Base-by-base conservation (phyloP, 1,140 invertebrate genomes). In the Belonocnema kinseyi region DNA sequence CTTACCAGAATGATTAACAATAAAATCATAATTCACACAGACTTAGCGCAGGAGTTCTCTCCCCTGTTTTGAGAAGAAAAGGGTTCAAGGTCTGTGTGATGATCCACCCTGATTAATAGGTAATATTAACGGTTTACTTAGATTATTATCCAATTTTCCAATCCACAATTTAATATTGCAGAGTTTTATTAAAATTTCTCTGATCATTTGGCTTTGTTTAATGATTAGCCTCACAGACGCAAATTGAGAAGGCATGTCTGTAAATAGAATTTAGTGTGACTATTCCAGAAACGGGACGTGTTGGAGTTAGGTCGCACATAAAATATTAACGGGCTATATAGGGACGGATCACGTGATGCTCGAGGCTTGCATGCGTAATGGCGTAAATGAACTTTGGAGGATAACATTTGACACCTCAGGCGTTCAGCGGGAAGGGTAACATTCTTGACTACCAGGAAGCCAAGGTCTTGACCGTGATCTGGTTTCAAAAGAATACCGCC, bases 401-500 rank as follows among this genome's bases (percentile, higher is more conserved):
- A 77, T 77, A 85, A 85, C 75, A 85, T 83, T 85, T 77, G 86
- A 86, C 74, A 80, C 86, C 81, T 73, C 46, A 58, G 74, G 74
- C 58, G 58, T 72, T 82, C 79, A 70, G 78, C 79, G 54, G 58
- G 76, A 54, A 72, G 81, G 80, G 74, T 83, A 77, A 74, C 77
- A 81, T 83, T 80, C 74, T 52, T 52, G 51, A 19, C 19, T 51
- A 76, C 40, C 33, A 7, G 61, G n/a, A 74, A 52, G 51, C n/a
- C 56, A 16, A 58, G 19, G 26, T 33, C 61, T 66, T 77, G 50
- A 40, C 56, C 56, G 51, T 58, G 80, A 26, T 86, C 84, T 76
- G 78, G 82, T 87, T 82, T 84, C 86, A 87, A 87, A 87, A 87
- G 83, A 79, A 50, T 52, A 75, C 83, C 84, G 84, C 76, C 21